These are phyloP conservation scores for Polyergus mexicanus DNA, from an alignment of 1,140 invertebrate genomes.

Conservation along the genomic window DNA sequence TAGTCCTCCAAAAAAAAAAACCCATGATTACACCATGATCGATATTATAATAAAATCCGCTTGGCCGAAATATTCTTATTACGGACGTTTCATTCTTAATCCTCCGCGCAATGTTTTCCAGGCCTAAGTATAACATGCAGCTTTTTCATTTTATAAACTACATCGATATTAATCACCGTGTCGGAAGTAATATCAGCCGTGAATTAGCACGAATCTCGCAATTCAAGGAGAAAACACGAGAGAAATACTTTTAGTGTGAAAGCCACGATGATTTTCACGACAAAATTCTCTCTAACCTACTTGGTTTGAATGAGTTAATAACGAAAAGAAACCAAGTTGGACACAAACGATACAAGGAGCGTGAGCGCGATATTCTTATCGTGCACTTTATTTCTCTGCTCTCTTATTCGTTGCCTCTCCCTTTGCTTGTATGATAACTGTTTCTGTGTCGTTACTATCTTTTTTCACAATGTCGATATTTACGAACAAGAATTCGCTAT, in stretches of 20 bases:
- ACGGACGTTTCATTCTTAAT: slow-evolving; percentile 16
- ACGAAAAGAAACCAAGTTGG: slow-evolving; percentile 6
- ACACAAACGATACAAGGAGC: not conserved
- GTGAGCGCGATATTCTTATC: not conserved
- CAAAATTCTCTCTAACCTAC: not conserved
- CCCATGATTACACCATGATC: not conserved
- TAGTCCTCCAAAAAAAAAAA: not conserved
- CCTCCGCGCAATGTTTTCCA: not conserved
- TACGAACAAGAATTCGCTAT: not conserved
- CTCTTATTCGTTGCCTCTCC: not conserved
- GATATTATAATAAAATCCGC: not conserved
- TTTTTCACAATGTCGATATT: not conserved
- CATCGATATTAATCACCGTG: not conserved
- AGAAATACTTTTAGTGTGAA: not conserved
- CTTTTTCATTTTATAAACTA: slow-evolving; percentile 9
- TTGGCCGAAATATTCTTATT: slow-evolving; percentile 18
- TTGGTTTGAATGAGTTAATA: slow-evolving; percentile 22
- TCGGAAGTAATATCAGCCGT: not conserved
- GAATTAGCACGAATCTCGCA: slow-evolving; percentile 19
- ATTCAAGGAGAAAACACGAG: not conserved
- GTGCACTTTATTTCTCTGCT: not conserved
- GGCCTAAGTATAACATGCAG: not conserved
- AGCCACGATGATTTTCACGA: not conserved
- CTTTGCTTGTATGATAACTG: not conserved
- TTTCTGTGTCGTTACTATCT: not conserved